Conservation (phyloP, 2,888 invertebrate genomes). For the Pristionchus japonicus region DNA sequence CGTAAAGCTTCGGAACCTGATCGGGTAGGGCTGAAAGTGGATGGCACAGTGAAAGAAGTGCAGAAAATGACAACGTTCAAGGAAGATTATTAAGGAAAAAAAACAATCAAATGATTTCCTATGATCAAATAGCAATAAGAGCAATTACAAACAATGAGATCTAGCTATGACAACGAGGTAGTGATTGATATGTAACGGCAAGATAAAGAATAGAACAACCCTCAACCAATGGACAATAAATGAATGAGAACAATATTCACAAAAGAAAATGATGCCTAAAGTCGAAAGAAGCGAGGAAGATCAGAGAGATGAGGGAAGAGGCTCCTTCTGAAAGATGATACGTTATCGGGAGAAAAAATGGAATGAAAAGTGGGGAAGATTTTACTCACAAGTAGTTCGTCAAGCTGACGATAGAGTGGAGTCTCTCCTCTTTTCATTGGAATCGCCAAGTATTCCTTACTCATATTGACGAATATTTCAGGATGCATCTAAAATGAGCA, state of each 20-base stretch:
- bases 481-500: neutral
- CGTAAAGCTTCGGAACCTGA: too few species aligned
- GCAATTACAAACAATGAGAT: neutral
- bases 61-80: too few species aligned
- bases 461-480: neutral
- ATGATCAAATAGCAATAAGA: too few species aligned
- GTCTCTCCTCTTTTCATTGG: neutral
- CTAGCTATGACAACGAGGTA: neutral
- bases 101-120: too few species aligned
- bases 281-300: neutral
- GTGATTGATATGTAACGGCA: neutral
- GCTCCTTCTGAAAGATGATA: neutral
- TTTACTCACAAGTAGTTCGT: neutral
- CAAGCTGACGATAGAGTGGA: neutral
- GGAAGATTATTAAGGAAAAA: too few species aligned
- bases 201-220: neutral
- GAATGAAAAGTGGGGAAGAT: neutral
- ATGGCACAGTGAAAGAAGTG: too few species aligned
- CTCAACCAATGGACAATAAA: neutral
- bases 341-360: too few species aligned
- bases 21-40: too few species aligned
- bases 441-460: neutral
- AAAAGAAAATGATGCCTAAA: neutral
- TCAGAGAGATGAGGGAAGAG: neutral
- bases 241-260: neutral